phyloP scores from a whole-genome alignment of 2,113 vertebrate species.

The Scomber japonicus region DNA sequence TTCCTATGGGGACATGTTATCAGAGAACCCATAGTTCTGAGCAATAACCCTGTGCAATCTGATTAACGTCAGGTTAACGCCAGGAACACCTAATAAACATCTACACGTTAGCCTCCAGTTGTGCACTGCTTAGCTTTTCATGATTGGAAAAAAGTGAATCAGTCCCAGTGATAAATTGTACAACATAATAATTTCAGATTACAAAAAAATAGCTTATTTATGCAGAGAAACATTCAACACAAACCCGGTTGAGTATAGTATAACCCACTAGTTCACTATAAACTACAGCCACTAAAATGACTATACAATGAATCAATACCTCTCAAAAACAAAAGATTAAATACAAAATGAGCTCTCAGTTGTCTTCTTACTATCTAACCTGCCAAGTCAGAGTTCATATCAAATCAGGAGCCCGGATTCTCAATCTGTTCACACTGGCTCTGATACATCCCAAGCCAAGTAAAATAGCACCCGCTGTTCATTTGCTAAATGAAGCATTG shows the following conservation, averaged over 20 bases:
- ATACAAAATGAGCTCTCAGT: not conserved
- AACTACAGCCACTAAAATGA: too few species aligned
- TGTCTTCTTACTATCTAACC: not conserved
- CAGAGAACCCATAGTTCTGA: slow-evolving; percentile 20
- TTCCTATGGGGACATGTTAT: slow-evolving; percentile 37
- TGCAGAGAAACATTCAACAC: not conserved
- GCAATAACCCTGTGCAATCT: slow-evolving; percentile 8
- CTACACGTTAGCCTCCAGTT: not conserved
- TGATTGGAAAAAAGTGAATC: not conserved
- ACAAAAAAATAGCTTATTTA: not conserved
- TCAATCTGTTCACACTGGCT: not conserved
- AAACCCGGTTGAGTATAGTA: too few species aligned
- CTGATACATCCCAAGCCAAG: not conserved
- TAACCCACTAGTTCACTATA: too few species aligned
- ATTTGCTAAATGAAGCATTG: slow-evolving; percentile 39
- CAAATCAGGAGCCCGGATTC: not conserved
- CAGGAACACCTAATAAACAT: not conserved
- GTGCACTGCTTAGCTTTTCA: not conserved
- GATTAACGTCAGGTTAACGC: slow-evolving; percentile 9
- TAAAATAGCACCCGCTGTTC: slow-evolving; percentile 19
- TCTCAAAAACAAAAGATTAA: too few species aligned
- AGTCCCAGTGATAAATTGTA: not conserved
- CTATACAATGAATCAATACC: too few species aligned
- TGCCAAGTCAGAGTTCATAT: not conserved
- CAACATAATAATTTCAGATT: not conserved